These are phyloP conservation scores for Drosophila fulvimacula DNA, from an alignment of 2,888 invertebrate genomes.

Conservation along the genomic window DNA sequence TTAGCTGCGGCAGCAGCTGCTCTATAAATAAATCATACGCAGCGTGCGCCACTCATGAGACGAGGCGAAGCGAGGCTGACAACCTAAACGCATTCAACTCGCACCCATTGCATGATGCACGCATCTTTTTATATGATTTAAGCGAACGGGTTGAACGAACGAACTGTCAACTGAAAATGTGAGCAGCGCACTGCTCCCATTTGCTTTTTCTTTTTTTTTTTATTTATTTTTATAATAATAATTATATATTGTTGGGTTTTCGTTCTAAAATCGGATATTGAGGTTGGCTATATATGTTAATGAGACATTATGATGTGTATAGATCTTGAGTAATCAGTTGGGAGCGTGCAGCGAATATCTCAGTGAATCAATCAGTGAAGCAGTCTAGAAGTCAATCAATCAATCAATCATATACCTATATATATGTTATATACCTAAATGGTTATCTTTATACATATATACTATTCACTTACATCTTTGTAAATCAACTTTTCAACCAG, in stretches of 20 bases:
- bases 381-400: not conserved
- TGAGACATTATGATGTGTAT: too few species aligned
- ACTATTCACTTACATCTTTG: too few species aligned
- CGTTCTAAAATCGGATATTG: not conserved
- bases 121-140: conserved; percentile 3
- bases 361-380: not conserved
- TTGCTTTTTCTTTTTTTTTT: not conserved
- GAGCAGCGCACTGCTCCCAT: conserved; percentile 1
- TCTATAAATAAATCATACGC: conserved; percentile 67
- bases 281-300: not conserved
- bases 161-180: conserved; percentile 14
- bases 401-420: too few species aligned
- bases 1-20: conserved; percentile 2
- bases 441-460: too few species aligned
- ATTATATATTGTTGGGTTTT: not conserved
- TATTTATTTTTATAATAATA: not conserved
- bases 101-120: conserved; percentile 1
- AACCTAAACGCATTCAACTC: conserved; percentile 25
- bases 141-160: conserved; percentile 27
- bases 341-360: not conserved
- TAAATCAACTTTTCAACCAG: too few species aligned
- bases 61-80: not conserved
- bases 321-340: not conserved
- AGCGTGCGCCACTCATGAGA: conserved; percentile 23
- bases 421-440: too few species aligned